Conservation (phyloP, 2,113 vertebrate genomes). For the Myocastor coypus region DNA sequence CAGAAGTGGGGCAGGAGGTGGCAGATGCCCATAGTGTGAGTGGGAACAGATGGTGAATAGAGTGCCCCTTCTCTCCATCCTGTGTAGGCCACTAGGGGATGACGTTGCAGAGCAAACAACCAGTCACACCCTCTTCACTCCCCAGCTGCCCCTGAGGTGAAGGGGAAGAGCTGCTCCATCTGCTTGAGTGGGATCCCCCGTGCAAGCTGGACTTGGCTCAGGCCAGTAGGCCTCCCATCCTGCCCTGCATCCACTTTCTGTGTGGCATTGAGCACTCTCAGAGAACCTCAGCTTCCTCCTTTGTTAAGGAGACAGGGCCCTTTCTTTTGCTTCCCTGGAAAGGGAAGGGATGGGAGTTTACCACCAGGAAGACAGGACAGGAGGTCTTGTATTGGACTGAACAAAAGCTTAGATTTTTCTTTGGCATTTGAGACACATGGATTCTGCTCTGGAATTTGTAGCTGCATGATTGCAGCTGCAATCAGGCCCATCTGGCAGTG, state of each 20-base stretch:
- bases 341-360: not conserved
- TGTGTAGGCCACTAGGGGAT: not conserved
- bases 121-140: slow-evolving; percentile 51
- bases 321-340: not conserved
- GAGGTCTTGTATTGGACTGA: not conserved
- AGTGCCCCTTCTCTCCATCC: not conserved
- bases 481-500: not conserved
- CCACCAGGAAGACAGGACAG: not conserved
- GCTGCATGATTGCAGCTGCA: not conserved
- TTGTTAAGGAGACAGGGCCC: not conserved
- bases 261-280: not conserved
- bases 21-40: not conserved
- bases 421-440: slow-evolving; percentile 17
- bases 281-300: not conserved
- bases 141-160: slow-evolving; percentile 50
- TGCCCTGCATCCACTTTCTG: not conserved
- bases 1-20: not conserved
- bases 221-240: not conserved
- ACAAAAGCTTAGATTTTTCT: not conserved
- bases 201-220: not conserved
- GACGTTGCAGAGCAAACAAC: slow-evolving; percentile 52
- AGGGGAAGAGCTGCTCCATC: not conserved
- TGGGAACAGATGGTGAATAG: slow-evolving; percentile 69
- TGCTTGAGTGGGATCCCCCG: not conserved
- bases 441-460: slow-evolving; percentile 21